A percentile compares a stretch with the other conserved stretches of the same genome.
Evolutionary conservation across 2,113 vertebrate species (phyloP).

Genomic region (Agelaius tricolor): DNA sequence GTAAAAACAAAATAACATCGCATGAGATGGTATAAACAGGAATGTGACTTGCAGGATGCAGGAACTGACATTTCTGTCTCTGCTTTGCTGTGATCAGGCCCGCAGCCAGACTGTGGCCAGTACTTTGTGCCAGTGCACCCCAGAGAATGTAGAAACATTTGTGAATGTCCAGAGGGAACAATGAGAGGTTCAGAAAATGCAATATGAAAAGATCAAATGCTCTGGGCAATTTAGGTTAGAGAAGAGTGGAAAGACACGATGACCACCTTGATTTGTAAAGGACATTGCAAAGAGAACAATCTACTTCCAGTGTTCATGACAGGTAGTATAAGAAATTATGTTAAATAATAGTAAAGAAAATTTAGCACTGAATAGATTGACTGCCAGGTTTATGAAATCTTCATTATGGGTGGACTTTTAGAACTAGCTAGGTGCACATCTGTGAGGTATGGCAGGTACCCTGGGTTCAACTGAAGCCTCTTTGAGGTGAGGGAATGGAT

Average conservation of each 20-base stretch:
- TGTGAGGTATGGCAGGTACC: background rate
- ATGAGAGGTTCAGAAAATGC: background rate
- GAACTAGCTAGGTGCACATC: background rate
- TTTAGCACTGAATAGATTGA: background rate
- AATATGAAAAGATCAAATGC: background rate
- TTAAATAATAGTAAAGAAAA: background rate
- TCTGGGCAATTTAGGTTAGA: background rate
- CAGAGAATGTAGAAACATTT: background rate
- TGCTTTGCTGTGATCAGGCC: background rate
- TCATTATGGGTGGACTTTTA: background rate
- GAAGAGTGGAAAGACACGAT: background rate
- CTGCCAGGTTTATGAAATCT: background rate
- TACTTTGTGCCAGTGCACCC: background rate
- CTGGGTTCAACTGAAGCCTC: background rate
- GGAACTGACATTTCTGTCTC: background rate
- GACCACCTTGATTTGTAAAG: background rate
- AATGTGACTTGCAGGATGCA: background rate
- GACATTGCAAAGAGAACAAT: background rate
- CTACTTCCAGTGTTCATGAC: background rate
- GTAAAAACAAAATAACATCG: background rate
- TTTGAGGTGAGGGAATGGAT: background rate
- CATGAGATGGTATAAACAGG: background rate
- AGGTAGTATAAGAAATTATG: background rate
- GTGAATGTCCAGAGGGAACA: background rate
- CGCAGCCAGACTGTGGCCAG: background rate